Evolutionary conservation across 1,140 invertebrate species (phyloP).

Genomic region (Eupristina koningsbergeri): DNA sequence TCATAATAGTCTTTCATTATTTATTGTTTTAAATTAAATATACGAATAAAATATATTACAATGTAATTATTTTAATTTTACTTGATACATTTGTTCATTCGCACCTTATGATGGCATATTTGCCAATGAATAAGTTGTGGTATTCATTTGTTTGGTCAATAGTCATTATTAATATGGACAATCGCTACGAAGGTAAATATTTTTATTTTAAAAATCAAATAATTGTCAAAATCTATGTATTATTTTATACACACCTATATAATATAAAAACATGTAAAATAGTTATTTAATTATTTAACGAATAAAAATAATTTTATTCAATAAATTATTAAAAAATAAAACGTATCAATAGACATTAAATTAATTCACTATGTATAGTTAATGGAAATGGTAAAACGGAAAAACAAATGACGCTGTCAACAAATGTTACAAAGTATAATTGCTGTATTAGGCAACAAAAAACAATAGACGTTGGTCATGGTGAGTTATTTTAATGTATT

Average conservation of each 20-base stretch:
- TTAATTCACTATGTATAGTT: not conserved
- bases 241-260: not conserved
- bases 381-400: slow-evolving; percentile 22
- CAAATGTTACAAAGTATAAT: slow-evolving; percentile 52
- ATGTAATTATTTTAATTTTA: not conserved
- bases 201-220: not conserved
- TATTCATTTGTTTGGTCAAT: slow-evolving; percentile 2
- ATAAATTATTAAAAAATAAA: no score
- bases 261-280: slow-evolving; percentile 10
- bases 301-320: no score
- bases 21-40: not conserved
- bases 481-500: slow-evolving; percentile 55
- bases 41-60: not conserved
- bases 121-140: not conserved
- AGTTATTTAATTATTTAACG: no score
- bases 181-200: slow-evolving; percentile 25
- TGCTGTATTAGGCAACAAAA: slow-evolving; percentile 68
- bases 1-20: not conserved
- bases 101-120: slow-evolving; percentile 15
- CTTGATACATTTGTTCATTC: not conserved
- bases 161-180: slow-evolving; percentile 17
- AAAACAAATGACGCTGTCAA: slow-evolving; percentile 3
- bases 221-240: no score
- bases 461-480: slow-evolving; percentile 65
- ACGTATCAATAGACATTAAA: not conserved